Evolutionary conservation across 2,888 invertebrate species (phyloP).

Genomic region (Chaetogeoica ovagalla): DNA sequence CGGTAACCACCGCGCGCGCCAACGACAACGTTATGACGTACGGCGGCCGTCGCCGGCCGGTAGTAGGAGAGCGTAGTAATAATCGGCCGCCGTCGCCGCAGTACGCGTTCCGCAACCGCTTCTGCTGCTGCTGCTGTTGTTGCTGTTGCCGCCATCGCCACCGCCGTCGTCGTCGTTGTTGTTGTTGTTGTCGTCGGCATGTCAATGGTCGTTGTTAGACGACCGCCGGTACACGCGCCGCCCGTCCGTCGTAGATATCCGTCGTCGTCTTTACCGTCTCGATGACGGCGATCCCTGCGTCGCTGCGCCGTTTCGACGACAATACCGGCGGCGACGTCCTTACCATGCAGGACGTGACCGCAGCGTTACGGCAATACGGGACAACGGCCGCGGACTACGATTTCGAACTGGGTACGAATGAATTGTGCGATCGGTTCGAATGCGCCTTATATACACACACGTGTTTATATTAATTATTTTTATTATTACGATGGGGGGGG

Average conservation of each 20-base stretch:
- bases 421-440: too few relatives aligned
- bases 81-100: conserved; percentile 16
- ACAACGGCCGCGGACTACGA: conserved; percentile 2
- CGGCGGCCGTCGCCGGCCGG: background rate
- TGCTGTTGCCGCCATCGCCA: too few relatives aligned
- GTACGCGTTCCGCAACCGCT: conserved; percentile 43
- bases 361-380: background rate
- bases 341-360: conserved; percentile 25
- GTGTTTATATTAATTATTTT: too few relatives aligned
- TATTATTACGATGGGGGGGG: too few relatives aligned
- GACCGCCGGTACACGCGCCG: conserved; percentile 12
- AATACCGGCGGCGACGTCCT: background rate
- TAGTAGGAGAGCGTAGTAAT: background rate
- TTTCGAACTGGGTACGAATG: conserved; percentile 45
- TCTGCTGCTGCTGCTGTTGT: conserved; percentile 5
- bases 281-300: conserved; percentile 41
- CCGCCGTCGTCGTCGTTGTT: too few relatives aligned
- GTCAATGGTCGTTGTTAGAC: conserved; percentile 16
- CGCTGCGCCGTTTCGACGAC: conserved; percentile 17
- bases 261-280: background rate
- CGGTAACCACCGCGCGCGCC: background rate
- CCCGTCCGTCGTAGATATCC: background rate
- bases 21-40: conserved; percentile 1
- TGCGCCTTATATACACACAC: too few relatives aligned
- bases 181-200: conserved; percentile 23